Evolutionary conservation across 2,113 vertebrate species (phyloP), one percentile per base, ranked within the genome.

Genomic region (Psittacula cyanocephala): DNA sequence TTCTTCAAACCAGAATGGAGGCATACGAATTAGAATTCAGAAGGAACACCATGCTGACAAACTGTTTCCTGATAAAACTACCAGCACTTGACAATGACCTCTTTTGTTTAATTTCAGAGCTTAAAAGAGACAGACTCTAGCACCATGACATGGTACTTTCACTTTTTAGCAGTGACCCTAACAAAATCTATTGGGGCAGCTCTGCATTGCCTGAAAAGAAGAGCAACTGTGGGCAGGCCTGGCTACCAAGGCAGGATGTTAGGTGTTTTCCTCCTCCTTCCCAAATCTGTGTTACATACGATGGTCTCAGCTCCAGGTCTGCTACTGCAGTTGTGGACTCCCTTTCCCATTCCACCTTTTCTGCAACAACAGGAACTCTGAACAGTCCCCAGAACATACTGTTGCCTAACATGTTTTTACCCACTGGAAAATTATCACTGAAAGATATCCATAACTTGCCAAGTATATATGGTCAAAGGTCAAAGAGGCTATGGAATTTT

Each of bases 281-380:
- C 10, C 4, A 27, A 17, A 62, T 15, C 16, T 1, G 2, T 22
- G 8, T 23, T 33, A 69, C 6, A 11, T 29, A 29, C 1, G 3
- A 6, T 7, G 22, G 31, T 22, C 64, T 64, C 63, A 37, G n/a
- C 33, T 55, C 28, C 35, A 84, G 47, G 64, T 46, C 49, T 60
- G 52, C 35, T 29, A 19, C n/a, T 59, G 33, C 47, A 49, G 17
- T 29, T 55, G 19, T n/a, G 2, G 1, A 83, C 28, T 71, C 18
- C 14, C 4, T 52, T 76, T 64, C 49, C 25, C 19, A 46, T 67
- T 71, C 24, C 10, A 29, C 8, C 31, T n/a, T 63, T 63, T 37
- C 50, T 49, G 24, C 27, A 57, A 46, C 60, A 77, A 65, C 3
- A 69, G 4, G 4, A 68, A 43, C 11, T 39, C 33, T n/a, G 60